phyloP scores from a whole-genome alignment of 1,140 invertebrate genomes.

The Radopholus similis region DNA sequence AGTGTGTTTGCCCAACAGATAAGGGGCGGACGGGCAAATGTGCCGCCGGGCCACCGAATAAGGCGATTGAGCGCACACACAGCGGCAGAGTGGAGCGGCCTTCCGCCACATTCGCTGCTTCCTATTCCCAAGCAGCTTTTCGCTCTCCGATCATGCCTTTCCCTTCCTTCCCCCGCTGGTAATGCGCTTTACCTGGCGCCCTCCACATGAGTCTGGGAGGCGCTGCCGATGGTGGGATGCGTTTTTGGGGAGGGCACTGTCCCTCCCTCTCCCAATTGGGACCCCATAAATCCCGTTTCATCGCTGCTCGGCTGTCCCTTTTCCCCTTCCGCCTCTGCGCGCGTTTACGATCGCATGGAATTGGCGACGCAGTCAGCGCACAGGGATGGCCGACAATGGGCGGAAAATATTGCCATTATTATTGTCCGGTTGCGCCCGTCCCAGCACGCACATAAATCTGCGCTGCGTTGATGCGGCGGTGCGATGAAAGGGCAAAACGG shows the following conservation, averaged over 20 bases:
- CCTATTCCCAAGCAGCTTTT: neutral
- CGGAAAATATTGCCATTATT: too few species aligned
- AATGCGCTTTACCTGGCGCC: neutral
- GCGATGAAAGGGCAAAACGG: slow-evolving; percentile 2
- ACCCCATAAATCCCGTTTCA: neutral
- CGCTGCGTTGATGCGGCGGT: neutral
- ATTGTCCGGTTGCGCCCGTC: neutral
- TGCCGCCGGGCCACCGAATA: slow-evolving; percentile 8
- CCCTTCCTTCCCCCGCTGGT: neutral
- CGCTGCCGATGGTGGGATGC: too few species aligned
- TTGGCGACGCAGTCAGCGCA: neutral
- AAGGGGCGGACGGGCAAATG: neutral
- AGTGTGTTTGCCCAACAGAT: slow-evolving; percentile 11
- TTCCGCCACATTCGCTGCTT: neutral
- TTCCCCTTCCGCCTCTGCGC: too few species aligned
- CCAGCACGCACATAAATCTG: slow-evolving; percentile 11
- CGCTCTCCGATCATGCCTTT: neutral
- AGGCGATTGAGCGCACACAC: slow-evolving; percentile 1
- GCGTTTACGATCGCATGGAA: slow-evolving; percentile 6
- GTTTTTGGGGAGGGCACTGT: too few species aligned
- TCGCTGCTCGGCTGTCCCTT: too few species aligned
- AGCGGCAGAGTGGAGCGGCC: too few species aligned
- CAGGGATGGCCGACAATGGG: neutral
- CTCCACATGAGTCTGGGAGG: slow-evolving; percentile 10
- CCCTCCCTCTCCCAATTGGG: neutral